phyloP scores from a whole-genome alignment of 2,797 vertebrate genomes.

The Danionella dracula region DNA sequence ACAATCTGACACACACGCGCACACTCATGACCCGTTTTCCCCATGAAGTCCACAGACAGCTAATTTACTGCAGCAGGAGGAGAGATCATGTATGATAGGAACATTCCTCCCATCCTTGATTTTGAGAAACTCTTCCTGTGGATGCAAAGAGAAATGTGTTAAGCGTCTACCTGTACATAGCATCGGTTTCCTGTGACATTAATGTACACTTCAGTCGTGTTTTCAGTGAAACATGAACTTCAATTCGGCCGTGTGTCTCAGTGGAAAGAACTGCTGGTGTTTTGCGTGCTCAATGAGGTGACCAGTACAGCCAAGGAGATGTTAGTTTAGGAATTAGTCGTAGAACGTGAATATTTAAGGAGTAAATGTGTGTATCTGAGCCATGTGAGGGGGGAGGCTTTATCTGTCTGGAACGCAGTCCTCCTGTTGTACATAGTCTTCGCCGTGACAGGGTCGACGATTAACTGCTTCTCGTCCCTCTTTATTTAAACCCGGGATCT shows the following conservation, averaged over 20 bases:
- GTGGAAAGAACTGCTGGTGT: neutral
- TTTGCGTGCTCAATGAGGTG: slow-evolving; percentile 36
- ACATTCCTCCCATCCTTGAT: slow-evolving; percentile 55
- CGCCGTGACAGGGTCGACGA: slow-evolving; percentile 10
- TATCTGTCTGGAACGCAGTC: slow-evolving; percentile 59
- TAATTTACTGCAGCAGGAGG: slow-evolving; percentile 29
- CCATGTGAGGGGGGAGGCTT: slow-evolving; percentile 43
- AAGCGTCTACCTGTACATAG: slow-evolving; percentile 32
- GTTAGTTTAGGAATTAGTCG: slow-evolving; percentile 43
- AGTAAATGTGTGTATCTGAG: slow-evolving; percentile 65
- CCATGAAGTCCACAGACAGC: neutral
- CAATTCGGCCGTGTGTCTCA: neutral
- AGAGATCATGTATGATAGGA: slow-evolving; percentile 67
- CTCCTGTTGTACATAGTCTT: slow-evolving; percentile 57
- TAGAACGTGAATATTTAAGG: slow-evolving; percentile 57
- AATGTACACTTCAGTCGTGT: slow-evolving; percentile 1
- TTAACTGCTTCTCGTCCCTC: neutral
- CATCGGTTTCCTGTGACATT: neutral
- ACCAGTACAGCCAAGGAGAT: slow-evolving; percentile 13
- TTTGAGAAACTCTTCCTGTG: slow-evolving; percentile 50
- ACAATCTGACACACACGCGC: neutral
- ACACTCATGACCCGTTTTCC: slow-evolving; percentile 14
- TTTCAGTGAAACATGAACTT: neutral
- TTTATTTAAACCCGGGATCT: slow-evolving; percentile 8
- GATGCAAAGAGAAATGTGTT: slow-evolving; percentile 41